A percentile compares a stretch with the other conserved stretches of the same genome.
Evolutionary conservation across 2,797 vertebrate species (phyloP).

Genomic region (Sebastes matsubarae): DNA sequence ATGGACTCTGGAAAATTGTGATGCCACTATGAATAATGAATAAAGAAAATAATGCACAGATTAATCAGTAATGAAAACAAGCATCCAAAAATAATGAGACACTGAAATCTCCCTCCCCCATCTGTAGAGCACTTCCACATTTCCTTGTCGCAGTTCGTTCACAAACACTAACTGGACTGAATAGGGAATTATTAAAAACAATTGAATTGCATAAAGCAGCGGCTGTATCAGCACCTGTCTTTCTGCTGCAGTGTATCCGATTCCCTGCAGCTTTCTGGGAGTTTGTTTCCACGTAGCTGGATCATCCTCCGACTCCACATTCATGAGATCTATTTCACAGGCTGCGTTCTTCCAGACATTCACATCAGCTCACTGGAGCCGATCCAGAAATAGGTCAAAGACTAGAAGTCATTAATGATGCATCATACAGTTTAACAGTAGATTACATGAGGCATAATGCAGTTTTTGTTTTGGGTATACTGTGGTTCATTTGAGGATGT

Average conservation of each 20-base stretch:
- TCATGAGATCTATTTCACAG: slow-evolving; percentile 66
- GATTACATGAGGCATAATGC: slow-evolving; percentile 23
- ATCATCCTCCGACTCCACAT: slow-evolving; percentile 12
- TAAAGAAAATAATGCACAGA: neutral
- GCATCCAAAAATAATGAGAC: neutral
- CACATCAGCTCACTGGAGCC: slow-evolving; percentile 39
- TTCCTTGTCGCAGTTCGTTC: neutral
- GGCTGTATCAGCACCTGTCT: neutral
- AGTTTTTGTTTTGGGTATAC: neutral
- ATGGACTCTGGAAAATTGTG: neutral
- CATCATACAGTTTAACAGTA: slow-evolving; percentile 25
- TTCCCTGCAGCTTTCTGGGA: slow-evolving; percentile 22
- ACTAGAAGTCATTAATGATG: slow-evolving; percentile 64
- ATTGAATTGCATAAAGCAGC: neutral
- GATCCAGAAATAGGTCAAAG: slow-evolving; percentile 66
- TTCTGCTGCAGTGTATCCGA: neutral
- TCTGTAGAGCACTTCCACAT: neutral
- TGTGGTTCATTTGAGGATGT: neutral
- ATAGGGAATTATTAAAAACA: neutral
- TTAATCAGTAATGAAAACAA: neutral
- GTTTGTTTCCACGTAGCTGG: neutral
- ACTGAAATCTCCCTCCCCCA: neutral
- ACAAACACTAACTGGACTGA: neutral
- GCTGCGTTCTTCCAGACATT: slow-evolving; percentile 31
- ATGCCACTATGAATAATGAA: neutral